Percentiles rank a stretch among this genome's conserved stretches.
These are phyloP conservation scores for Hylomyscus alleni DNA, from an alignment of 2,797 vertebrate species.

Conservation along the genomic window DNA sequence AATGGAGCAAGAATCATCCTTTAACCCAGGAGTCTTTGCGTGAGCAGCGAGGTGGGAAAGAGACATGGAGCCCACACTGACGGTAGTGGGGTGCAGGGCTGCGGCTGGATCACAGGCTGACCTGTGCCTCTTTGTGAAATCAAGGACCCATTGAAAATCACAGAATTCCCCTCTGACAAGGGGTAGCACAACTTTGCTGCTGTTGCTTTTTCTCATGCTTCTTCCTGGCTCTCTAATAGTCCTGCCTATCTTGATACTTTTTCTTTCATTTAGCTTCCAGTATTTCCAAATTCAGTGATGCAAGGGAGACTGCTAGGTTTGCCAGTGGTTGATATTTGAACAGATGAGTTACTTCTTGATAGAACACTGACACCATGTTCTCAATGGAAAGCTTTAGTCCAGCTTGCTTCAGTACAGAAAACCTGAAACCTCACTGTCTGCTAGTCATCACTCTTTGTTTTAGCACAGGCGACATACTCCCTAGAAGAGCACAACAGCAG, in stretches of 20 bases:
- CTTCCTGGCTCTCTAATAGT: neutral
- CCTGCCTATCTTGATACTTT: neutral
- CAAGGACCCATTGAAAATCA: neutral
- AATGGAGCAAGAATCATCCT: neutral
- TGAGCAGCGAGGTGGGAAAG: neutral
- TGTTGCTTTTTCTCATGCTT: neutral
- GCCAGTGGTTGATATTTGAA: neutral
- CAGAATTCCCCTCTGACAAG: neutral
- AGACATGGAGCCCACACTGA: neutral
- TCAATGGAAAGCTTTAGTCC: neutral
- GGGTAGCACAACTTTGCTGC: neutral
- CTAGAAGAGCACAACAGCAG: neutral
- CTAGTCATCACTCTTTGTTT: neutral
- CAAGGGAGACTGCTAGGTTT: neutral
- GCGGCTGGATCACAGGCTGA: neutral
- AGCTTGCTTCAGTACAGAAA: constrained; percentile 21
- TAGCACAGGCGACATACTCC: neutral
- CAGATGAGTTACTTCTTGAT: neutral
- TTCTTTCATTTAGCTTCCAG: constrained; percentile 20
- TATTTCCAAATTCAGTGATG: constrained; percentile 4
- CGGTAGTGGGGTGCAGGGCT: neutral
- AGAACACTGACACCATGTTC: neutral
- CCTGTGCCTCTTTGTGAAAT: neutral
- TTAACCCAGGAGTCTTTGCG: neutral
- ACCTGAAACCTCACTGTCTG: neutral